A percentile compares a stretch with the other conserved stretches of the same genome.
phyloP scores from a whole-genome alignment of 2,113 vertebrate genomes.

The Lophius piscatorius region DNA sequence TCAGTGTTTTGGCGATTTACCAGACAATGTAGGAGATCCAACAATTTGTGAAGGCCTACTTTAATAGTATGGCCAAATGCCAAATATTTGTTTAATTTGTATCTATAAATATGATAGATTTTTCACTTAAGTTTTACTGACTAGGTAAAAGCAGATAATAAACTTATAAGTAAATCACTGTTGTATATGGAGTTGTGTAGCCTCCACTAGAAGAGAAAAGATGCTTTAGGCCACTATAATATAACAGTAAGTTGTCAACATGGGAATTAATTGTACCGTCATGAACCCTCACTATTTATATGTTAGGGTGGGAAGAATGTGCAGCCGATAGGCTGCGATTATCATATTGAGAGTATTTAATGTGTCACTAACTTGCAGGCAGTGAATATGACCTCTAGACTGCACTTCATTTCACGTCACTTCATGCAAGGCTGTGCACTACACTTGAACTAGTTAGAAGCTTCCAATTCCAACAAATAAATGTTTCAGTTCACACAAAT shows the following conservation, averaged over 20 bases:
- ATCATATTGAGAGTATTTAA: slow-evolving; percentile 38
- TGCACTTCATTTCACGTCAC: slow-evolving; percentile 23
- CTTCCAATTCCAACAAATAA: slow-evolving; percentile 8
- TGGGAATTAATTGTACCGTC: slow-evolving; percentile 33
- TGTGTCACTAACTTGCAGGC: slow-evolving; percentile 25
- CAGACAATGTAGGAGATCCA: slow-evolving; percentile 38
- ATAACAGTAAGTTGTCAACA: slow-evolving; percentile 41
- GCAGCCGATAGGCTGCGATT: slow-evolving; percentile 35
- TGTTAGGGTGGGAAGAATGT: slow-evolving; percentile 47
- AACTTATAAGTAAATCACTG: slow-evolving; percentile 48
- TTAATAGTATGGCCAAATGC: slow-evolving; percentile 52
- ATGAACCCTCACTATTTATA: slow-evolving; percentile 32
- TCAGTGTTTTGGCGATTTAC: slow-evolving; percentile 32
- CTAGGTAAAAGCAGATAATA: slow-evolving; percentile 48
- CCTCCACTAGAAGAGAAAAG: slow-evolving; percentile 51
- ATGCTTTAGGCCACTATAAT: slow-evolving; percentile 54
- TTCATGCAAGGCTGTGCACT: slow-evolving; percentile 22
- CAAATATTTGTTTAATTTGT: slow-evolving; percentile 65
- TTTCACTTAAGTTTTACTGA: slow-evolving; percentile 54
- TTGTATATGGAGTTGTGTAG: slow-evolving; percentile 60
- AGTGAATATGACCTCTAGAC: slow-evolving; percentile 17
- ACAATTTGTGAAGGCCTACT: slow-evolving; percentile 52
- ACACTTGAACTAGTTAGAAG: slow-evolving; percentile 19
- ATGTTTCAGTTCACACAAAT: neutral
- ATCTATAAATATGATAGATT: slow-evolving; percentile 51